These are phyloP conservation scores for Antheraea assamensis DNA, from an alignment of 2,888 invertebrate species.

Conservation along the genomic window DNA sequence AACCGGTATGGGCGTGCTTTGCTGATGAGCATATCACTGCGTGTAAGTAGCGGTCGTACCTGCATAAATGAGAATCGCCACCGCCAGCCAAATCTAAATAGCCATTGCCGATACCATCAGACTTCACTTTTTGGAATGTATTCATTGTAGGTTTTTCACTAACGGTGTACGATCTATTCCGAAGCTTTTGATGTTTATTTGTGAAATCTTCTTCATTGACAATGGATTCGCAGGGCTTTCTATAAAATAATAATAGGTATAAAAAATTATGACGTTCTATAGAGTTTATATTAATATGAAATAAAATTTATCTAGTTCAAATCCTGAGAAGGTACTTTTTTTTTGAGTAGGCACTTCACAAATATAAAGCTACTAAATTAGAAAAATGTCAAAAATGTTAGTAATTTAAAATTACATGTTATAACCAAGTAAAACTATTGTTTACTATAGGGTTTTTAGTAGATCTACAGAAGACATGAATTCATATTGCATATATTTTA, in stretches of 20 bases:
- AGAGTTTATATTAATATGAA: too few species aligned
- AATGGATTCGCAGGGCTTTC: conserved; percentile 81
- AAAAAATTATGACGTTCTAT: too few species aligned
- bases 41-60: conserved; percentile 84
- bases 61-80: conserved; percentile 79
- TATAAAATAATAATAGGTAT: conserved; percentile 48
- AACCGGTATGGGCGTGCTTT: conserved; percentile 73
- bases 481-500: too few species aligned
- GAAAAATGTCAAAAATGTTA: too few species aligned
- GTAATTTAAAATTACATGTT: too few species aligned
- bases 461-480: too few species aligned
- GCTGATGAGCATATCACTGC: conserved; percentile 83
- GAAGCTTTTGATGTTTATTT: conserved; percentile 69
- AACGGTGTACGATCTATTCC: conserved; percentile 79
- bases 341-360: too few species aligned
- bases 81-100: conserved; percentile 84
- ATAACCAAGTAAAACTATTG: too few species aligned
- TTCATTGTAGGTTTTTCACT: conserved; percentile 69
- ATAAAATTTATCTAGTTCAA: too few species aligned
- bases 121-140: conserved; percentile 67
- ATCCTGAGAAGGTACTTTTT: too few species aligned
- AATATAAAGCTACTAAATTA: too few species aligned
- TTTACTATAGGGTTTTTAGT: too few species aligned
- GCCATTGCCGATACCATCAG: conserved; percentile 74
- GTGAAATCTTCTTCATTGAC: conserved; percentile 67